phyloP scores from a whole-genome alignment of 2,797 vertebrate genomes.

The Epinephelus malabaricus region DNA sequence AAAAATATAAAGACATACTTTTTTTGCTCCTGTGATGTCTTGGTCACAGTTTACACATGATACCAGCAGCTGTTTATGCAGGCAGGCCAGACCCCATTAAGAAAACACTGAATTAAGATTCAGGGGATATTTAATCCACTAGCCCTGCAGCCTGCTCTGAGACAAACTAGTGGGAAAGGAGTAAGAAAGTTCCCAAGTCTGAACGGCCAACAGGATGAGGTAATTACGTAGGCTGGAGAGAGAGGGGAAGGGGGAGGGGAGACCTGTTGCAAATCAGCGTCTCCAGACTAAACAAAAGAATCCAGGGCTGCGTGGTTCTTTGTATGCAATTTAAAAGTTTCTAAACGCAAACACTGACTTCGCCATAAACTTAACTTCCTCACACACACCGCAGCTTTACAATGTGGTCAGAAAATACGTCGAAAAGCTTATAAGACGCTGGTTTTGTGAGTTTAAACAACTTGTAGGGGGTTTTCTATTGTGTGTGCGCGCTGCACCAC shows the following conservation, averaged over 20 bases:
- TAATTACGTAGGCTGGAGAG: constrained; percentile 81
- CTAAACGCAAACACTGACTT: constrained; percentile 37
- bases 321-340: constrained; percentile 78
- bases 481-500: constrained; percentile 81
- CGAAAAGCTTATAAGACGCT: not conserved
- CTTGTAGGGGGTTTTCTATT: constrained; percentile 78
- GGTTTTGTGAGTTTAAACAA: constrained; percentile 68
- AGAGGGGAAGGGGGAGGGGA: constrained; percentile 78
- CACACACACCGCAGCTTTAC: not conserved
- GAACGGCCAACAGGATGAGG: constrained; percentile 82
- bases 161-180: constrained; percentile 63
- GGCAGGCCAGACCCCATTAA: not conserved
- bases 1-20: not conserved
- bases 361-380: not conserved
- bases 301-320: constrained; percentile 77
- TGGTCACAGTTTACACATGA: constrained; percentile 17
- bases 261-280: constrained; percentile 90
- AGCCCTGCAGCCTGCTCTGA: constrained; percentile 4
- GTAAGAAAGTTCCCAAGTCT: constrained; percentile 75
- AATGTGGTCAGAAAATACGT: not conserved
- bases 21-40: not conserved
- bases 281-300: constrained; percentile 92
- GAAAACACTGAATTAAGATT: not conserved
- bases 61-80: not conserved
- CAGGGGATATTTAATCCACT: not conserved